Conservation (phyloP, 2,888 invertebrate species). For the Phortica magna region DNA sequence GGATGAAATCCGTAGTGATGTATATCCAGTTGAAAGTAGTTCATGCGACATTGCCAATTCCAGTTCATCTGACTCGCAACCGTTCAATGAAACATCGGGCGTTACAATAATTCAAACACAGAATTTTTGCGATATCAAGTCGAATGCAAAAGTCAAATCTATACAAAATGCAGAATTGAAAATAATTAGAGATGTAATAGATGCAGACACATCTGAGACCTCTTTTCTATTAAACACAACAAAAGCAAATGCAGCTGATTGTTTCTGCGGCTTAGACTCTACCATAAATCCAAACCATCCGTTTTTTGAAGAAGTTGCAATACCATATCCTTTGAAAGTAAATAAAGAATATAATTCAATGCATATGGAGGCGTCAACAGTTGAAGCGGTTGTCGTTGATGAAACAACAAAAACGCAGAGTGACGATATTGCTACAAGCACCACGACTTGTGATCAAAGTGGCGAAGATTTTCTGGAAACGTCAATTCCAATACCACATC, state of each 20-base stretch:
- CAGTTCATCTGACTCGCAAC: background rate
- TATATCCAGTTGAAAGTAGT: background rate
- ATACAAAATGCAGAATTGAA: no score
- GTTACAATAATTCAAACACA: background rate
- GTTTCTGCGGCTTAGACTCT: background rate
- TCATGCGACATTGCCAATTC: background rate
- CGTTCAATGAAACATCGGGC: background rate
- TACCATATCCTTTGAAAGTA: background rate
- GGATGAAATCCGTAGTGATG: background rate
- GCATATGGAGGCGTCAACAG: background rate
- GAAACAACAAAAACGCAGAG: no score
- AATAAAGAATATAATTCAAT: background rate
- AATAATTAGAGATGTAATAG: background rate
- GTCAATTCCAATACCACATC: background rate
- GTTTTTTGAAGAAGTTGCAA: background rate
- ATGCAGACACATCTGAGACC: background rate
- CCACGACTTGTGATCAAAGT: background rate
- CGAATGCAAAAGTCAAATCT: no score
- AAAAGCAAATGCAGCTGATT: background rate
- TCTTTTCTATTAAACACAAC: no score
- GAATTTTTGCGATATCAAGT: no score
- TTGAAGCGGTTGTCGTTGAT: background rate
- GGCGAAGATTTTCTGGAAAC: background rate
- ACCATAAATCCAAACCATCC: constrained; percentile 10
- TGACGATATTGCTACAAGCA: background rate